Conservation (phyloP, 2,888 invertebrate species). For the Axea sp. region DNA sequence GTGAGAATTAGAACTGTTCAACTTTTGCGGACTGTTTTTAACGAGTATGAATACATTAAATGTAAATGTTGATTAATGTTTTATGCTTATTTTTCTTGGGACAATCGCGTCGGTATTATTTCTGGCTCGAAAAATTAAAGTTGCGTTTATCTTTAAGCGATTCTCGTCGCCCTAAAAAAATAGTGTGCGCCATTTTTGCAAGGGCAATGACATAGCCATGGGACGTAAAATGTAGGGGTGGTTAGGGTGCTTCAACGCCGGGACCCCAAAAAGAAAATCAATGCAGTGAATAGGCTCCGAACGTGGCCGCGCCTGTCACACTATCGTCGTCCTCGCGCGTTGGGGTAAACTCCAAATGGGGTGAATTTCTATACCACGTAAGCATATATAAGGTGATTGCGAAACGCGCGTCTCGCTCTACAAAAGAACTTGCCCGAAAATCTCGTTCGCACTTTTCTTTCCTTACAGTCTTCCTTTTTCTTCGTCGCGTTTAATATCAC, state of each 20-base stretch:
- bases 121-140: slow-evolving; percentile 24
- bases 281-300: slow-evolving; percentile 74
- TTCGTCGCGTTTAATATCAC: slow-evolving; percentile 46
- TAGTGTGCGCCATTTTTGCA: slow-evolving; percentile 66
- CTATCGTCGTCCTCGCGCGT: slow-evolving; percentile 64
- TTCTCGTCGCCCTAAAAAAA: slow-evolving; percentile 45
- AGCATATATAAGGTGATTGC: slow-evolving; percentile 68
- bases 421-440: slow-evolving; percentile 40
- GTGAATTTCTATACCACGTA: slow-evolving; percentile 71
- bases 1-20: too few species aligned
- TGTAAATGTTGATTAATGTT: too few species aligned
- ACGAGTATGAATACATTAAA: too few species aligned
- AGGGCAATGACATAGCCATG: slow-evolving; percentile 69
- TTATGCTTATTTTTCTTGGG: neutral
- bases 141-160: slow-evolving; percentile 37
- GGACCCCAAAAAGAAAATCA: slow-evolving; percentile 75
- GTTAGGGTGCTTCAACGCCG: slow-evolving; percentile 64
- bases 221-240: slow-evolving; percentile 64
- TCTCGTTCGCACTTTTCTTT: slow-evolving; percentile 38
- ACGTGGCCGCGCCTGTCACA: slow-evolving; percentile 70
- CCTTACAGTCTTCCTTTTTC: slow-evolving; percentile 32
- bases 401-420: slow-evolving; percentile 51
- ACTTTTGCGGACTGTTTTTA: too few species aligned
- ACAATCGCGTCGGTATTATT: neutral
- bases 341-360: slow-evolving; percentile 69